These are phyloP conservation scores for Onychomys leucogaster DNA, from an alignment of 2,797 vertebrate species.

Conservation along the genomic window DNA sequence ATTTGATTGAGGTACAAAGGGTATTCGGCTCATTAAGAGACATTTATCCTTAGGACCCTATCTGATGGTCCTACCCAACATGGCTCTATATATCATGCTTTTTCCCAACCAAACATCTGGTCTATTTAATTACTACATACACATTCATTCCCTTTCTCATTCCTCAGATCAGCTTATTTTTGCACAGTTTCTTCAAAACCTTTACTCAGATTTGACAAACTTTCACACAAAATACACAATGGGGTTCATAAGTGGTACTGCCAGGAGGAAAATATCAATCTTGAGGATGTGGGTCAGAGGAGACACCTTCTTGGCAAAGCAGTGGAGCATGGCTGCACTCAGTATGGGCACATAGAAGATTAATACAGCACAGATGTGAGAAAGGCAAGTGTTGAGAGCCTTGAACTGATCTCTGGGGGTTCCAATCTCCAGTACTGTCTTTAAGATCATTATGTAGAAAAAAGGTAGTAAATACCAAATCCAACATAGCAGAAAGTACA, in stretches of 20 bases:
- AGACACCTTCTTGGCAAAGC: not conserved
- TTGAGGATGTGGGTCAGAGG: not conserved
- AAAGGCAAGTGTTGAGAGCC: not conserved
- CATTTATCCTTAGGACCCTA: no score
- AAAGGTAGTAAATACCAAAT: not conserved
- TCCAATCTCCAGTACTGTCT: not conserved
- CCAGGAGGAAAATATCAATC: not conserved
- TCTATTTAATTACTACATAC: not conserved
- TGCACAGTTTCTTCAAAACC: not conserved
- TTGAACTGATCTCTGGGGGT: not conserved
- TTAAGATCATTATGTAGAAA: not conserved
- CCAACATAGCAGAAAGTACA: not conserved
- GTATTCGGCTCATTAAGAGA: not conserved
- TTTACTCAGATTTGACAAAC: not conserved
- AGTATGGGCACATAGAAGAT: not conserved
- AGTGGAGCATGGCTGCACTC: not conserved
- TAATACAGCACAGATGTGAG: not conserved
- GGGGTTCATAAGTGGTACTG: not conserved
- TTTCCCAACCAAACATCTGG: no score
- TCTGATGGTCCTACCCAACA: not conserved
- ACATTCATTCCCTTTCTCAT: not conserved
- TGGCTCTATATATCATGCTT: not conserved
- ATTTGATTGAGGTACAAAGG: not conserved
- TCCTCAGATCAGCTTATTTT: not conserved
- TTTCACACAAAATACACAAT: not conserved